Base-by-base conservation (phyloP, 2,113 vertebrate species). In the Tauraco erythrolophus region DNA sequence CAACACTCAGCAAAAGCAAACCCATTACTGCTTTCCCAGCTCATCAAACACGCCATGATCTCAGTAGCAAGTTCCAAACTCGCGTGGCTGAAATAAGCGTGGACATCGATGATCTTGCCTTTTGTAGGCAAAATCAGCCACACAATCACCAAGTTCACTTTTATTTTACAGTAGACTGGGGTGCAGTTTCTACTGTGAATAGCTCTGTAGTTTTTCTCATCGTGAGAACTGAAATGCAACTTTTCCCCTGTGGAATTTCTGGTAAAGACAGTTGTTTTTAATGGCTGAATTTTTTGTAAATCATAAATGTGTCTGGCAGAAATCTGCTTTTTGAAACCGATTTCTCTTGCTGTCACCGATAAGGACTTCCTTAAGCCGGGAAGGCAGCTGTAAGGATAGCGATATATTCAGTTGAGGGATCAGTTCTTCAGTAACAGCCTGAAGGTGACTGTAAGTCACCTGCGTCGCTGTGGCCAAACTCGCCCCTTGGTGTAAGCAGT, bases 181-280 rank as follows among this genome's bases (percentile, higher is more conserved):
- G 24, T 61, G 28, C 84, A n/a, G 77, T 83, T 91, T 81, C 91
- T 95, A 70, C 85, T 88, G 81, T 92, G 81, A 95, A 56, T 69
- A 92, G 84, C 64, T 86, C 65, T 89, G 69, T 89, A 60, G 84
- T 65, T 89, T 94, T 97, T 95, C 92, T 97, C 96, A 94, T 97
- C 50, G 1, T 89, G 94, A 97, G 94, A 97, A 82, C 70, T 54
- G 74, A 95, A 81, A 70, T 75, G 61, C 53, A 80, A n/a, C 80
- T 92, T 96, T 95, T 96, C 89, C 92, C 81, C 91, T 88, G 95
- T 79, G 96, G 94, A 89, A 96, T 89, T 87, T 92, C 88, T 92
- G 84, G 83, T 94, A 80, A 95, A 84, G 92, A 95, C 72, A 89
- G 2, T 88, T 84, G 70, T 93, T 95, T 92, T 88, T 95, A 96